Conservation (phyloP, 2,113 vertebrate genomes). For the Hipposideros armiger region DNA sequence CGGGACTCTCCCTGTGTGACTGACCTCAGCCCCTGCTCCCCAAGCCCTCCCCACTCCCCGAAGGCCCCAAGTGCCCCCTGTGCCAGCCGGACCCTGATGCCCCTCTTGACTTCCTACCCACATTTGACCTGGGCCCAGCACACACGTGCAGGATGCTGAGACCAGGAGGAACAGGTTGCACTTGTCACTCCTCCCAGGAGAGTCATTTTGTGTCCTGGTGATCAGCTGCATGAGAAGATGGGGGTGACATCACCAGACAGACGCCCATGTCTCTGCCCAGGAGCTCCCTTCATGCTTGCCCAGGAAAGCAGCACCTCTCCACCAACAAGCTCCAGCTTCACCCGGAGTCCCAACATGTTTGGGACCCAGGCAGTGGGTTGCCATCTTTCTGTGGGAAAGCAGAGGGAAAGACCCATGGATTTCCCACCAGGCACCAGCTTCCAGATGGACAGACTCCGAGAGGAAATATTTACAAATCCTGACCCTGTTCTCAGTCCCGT, state of each 20-base stretch:
- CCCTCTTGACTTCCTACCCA: background rate
- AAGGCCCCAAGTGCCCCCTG: background rate
- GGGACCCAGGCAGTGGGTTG: background rate
- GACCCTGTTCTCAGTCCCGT: background rate
- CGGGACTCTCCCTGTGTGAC: background rate
- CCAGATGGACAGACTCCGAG: background rate
- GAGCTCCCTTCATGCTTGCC: background rate
- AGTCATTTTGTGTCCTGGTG: background rate
- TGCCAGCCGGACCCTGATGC: background rate
- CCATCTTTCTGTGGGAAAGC: background rate
- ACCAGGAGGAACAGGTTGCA: background rate
- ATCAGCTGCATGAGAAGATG: background rate
- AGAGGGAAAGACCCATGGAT: background rate
- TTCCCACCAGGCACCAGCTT: background rate
- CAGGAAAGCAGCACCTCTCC: background rate
- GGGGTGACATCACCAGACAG: background rate
- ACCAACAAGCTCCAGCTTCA: rapidly evolving
- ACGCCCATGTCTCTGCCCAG: background rate
- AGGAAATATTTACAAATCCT: background rate
- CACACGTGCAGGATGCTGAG: background rate
- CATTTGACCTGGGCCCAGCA: background rate
- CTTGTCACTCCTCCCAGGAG: background rate
- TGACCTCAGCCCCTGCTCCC: background rate
- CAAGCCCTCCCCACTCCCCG: background rate
- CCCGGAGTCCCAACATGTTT: rapidly evolving